A percentile compares a stretch with the other conserved stretches of the same genome.
phyloP scores from a whole-genome alignment of 2,888 invertebrate genomes.

The Pinctada fucata region DNA sequence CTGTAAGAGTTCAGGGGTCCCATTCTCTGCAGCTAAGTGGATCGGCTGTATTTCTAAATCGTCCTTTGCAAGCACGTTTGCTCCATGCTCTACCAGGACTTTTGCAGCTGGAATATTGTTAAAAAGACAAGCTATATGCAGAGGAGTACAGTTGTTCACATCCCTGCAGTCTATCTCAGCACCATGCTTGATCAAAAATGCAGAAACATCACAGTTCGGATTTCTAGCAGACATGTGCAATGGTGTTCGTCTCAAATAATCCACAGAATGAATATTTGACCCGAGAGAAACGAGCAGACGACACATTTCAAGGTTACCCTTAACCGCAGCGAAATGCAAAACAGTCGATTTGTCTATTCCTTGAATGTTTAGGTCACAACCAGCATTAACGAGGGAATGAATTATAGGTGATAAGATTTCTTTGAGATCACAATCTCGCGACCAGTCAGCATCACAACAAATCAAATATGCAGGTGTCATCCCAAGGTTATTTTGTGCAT shows the following conservation, averaged over 20 bases:
- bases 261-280: constrained; percentile 10
- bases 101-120: constrained; percentile 18
- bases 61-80: constrained; percentile 10
- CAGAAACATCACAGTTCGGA: constrained; percentile 3
- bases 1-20: constrained; percentile 10
- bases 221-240: constrained; percentile 37
- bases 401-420: constrained; percentile 26
- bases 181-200: constrained; percentile 13
- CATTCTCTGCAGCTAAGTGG: constrained; percentile 36
- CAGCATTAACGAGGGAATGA: constrained; percentile 1
- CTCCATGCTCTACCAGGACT: constrained; percentile 16
- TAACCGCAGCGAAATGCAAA: constrained; percentile 33
- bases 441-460: constrained; percentile 13
- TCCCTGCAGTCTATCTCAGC: constrained; percentile 30
- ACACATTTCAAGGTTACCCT: neutral
- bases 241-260: constrained; percentile 35
- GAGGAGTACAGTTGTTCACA: constrained; percentile 14
- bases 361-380: constrained; percentile 26
- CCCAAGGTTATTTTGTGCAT: neutral
- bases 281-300: constrained; percentile 10
- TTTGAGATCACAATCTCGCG: neutral
- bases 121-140: constrained; percentile 34
- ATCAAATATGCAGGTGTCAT: constrained; percentile 25
- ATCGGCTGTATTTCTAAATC: constrained; percentile 35
- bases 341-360: constrained; percentile 28